These are phyloP conservation scores for Morinoia aosen DNA, from an alignment of 2,888 invertebrate species.

Conservation along the genomic window DNA sequence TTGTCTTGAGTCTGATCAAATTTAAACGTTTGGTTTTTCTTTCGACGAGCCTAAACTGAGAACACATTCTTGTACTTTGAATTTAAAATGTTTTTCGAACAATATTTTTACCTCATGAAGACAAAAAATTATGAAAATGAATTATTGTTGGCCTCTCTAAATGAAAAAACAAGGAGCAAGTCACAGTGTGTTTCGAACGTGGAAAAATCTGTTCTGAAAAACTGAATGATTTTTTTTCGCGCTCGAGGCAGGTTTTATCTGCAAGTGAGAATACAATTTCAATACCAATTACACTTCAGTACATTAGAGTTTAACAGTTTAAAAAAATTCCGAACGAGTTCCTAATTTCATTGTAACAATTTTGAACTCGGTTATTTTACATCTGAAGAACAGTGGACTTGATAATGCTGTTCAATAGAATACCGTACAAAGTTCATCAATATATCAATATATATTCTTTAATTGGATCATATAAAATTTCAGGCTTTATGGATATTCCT, in stretches of 20 bases:
- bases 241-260: too few relatives aligned
- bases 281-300: too few relatives aligned
- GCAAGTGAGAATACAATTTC: too few relatives aligned
- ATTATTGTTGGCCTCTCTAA: too few relatives aligned
- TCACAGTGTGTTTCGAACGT: neutral
- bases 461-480: neutral
- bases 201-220: neutral
- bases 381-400: neutral
- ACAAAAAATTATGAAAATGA: neutral
- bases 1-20: too few relatives aligned
- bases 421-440: neutral
- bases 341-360: neutral
- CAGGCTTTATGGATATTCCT: neutral
- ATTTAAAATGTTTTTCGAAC: neutral
- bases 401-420: neutral
- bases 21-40: neutral
- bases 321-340: neutral
- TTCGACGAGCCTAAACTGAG: neutral
- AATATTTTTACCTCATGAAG: neutral
- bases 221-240: neutral
- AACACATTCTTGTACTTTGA: neutral
- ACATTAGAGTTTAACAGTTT: neutral
- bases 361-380: neutral
- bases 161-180: neutral
- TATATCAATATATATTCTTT: neutral